Evolutionary conservation across 2,797 vertebrate genomes (phyloP), one percentile per base, ranked within the genome.

Genomic region (Hydrophis major): DNA sequence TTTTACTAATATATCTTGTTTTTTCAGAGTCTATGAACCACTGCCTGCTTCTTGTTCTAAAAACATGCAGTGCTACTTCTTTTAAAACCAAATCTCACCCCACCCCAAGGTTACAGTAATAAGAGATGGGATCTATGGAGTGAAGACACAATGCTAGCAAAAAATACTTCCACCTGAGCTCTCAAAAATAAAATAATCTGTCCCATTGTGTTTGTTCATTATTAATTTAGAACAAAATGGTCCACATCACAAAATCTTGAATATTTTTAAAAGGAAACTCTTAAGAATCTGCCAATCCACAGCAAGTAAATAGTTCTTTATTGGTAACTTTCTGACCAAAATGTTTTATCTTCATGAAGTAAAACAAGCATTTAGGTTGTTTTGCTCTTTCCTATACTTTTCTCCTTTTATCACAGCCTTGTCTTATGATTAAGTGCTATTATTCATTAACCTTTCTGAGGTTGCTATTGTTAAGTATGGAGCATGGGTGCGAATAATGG

Each of bases 81-180:
- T 96, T 96, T 96, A 94, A 95, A 78, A 42, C 95, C 95, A 96
- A 89, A 95, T 95, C 94, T 95, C 74, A 56, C 88, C 93, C 93
- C 88, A 94, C 92, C 94, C 2, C 0, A 91, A 96, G 92, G 83
- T 94, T 6, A 95, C 78, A 0, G n/a, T 28, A 3, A 93, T 95
- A 95, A 94, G 94, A 88, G 91, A 95, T 69, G 92, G 95, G 91
- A 90, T 66, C 60, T 37, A 57, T 94, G 42, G 93, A 90, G 0
- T 1, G 93, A 88, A 95, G 94, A 94, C 92, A 96, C 91, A 96
- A 90, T 4, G 47, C 87, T 94, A 95, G 66, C 93, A 95, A 95
- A 90, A 95, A 88, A 87, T 32, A 88, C 92, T 95, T 95, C 93
- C 95, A 95, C 94, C 59, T 93, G 93, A 96, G 93, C 95, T 93